Evolutionary conservation across 2,888 invertebrate species (phyloP).

Genomic region (Pimpla rufipes): DNA sequence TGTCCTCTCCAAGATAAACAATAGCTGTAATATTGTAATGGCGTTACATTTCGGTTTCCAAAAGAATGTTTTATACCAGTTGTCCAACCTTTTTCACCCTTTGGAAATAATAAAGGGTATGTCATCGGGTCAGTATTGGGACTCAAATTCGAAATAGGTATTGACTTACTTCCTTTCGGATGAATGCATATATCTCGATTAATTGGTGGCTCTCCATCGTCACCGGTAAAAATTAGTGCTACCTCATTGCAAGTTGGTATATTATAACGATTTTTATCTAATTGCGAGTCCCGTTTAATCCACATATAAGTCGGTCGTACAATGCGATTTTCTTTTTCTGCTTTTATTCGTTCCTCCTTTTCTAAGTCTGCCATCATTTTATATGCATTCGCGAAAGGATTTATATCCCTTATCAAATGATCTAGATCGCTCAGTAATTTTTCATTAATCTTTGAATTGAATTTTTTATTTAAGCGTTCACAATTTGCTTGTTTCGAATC

Average conservation of each 20-base stretch:
- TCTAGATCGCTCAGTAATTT: constrained; percentile 47
- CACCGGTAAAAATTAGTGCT: constrained; percentile 51
- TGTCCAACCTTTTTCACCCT: constrained; percentile 49
- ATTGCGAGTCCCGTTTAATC: constrained; percentile 39
- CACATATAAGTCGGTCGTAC: constrained; percentile 37
- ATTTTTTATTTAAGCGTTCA: constrained; percentile 33
- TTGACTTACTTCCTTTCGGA: constrained; percentile 44
- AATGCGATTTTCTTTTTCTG: constrained; percentile 15
- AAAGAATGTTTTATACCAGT: constrained; percentile 36
- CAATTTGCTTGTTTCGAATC: constrained; percentile 27
- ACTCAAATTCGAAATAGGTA: constrained; percentile 47
- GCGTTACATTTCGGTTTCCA: constrained; percentile 34
- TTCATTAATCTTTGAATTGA: constrained; percentile 8
- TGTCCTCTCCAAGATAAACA: constrained; percentile 27
- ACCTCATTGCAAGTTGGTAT: constrained; percentile 60
- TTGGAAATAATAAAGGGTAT: constrained; percentile 48
- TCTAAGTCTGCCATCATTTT: constrained; percentile 58
- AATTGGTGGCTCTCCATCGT: constrained; percentile 55
- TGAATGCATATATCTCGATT: constrained; percentile 61
- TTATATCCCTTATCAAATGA: constrained; percentile 32
- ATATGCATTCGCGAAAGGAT: constrained; percentile 52
- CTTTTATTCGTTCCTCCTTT: constrained; percentile 33
- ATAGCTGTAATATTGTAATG: constrained; percentile 60
- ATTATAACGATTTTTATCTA: constrained; percentile 60
- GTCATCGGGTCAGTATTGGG: constrained; percentile 59